Evolutionary conservation across 2,888 invertebrate species (phyloP).

Genomic region (Spilosoma lubricipeda): DNA sequence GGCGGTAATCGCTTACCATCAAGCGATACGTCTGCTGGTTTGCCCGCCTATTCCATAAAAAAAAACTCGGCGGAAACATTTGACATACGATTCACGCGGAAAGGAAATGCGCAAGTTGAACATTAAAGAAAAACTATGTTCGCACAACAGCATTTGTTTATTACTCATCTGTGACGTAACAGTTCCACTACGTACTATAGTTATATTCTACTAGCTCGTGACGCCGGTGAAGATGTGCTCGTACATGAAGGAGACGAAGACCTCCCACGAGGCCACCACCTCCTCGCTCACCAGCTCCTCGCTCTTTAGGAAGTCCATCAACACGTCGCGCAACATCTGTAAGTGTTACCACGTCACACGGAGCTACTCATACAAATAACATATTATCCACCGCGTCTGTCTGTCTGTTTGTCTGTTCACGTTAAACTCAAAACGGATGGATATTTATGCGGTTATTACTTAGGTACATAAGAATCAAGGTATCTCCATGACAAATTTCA

Average conservation of each 20-base stretch:
- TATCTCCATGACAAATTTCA: too few species aligned
- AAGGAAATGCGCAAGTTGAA: too few species aligned
- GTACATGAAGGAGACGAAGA: conserved; percentile 2
- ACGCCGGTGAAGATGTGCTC: background rate
- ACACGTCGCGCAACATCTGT: background rate
- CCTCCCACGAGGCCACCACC: background rate
- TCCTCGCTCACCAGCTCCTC: background rate
- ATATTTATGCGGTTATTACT: too few species aligned
- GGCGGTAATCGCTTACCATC: too few species aligned
- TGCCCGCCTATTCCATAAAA: too few species aligned
- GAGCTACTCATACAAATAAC: background rate
- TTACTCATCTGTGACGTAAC: background rate
- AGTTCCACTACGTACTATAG: background rate
- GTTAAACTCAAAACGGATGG: too few species aligned
- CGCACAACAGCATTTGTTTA: background rate
- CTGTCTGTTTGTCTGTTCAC: too few species aligned
- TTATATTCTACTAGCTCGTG: background rate
- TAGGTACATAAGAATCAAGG: too few species aligned
- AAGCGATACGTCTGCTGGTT: too few species aligned
- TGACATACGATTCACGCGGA: too few species aligned
- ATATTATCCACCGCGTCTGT: too few species aligned
- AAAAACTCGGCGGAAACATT: too few species aligned
- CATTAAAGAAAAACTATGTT: background rate
- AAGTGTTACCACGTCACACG: background rate
- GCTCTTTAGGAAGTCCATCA: background rate